A percentile compares a stretch with the other conserved stretches of the same genome.
These are phyloP conservation scores for Spongilla lacustris DNA, from an alignment of 37 sponge, comb jelly and placozoan genomes.

Conservation along the genomic window DNA sequence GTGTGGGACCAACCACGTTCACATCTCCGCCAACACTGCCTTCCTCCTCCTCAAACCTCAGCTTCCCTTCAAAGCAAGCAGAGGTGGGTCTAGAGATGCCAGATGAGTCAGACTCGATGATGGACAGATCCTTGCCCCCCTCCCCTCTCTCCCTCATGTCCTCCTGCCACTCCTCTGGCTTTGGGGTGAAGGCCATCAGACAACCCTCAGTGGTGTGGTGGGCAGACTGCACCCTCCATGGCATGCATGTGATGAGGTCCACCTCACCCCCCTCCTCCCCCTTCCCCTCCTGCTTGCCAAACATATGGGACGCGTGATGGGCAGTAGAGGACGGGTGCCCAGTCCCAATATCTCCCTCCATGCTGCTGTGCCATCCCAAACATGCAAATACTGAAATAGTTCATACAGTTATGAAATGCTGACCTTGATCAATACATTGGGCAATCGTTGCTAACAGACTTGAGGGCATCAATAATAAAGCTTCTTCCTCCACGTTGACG, in stretches of 20 bases:
- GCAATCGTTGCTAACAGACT: no score
- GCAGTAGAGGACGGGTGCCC: not conserved
- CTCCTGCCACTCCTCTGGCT: not conserved
- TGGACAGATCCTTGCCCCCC: not conserved
- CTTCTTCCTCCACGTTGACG: no score
- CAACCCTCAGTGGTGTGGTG: not conserved
- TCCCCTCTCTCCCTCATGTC: not conserved
- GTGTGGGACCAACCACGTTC: not conserved
- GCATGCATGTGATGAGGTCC: not conserved
- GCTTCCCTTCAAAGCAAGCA: not conserved
- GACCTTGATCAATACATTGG: no score
- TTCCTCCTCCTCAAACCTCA: not conserved
- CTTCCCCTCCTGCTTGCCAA: no score
- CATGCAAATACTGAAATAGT: no score
- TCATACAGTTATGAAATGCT: no score
- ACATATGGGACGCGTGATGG: not conserved
- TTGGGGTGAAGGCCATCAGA: not conserved
- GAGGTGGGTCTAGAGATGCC: not conserved
- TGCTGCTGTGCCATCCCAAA: no score
- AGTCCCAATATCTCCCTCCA: not conserved
- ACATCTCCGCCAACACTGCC: not conserved
- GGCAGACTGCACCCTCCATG: not conserved
- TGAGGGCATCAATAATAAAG: no score
- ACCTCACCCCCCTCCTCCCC: not conserved
- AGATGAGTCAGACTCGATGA: not conserved